Conservation (phyloP, 2,888 invertebrate genomes). For the Idaea dimidiata region DNA sequence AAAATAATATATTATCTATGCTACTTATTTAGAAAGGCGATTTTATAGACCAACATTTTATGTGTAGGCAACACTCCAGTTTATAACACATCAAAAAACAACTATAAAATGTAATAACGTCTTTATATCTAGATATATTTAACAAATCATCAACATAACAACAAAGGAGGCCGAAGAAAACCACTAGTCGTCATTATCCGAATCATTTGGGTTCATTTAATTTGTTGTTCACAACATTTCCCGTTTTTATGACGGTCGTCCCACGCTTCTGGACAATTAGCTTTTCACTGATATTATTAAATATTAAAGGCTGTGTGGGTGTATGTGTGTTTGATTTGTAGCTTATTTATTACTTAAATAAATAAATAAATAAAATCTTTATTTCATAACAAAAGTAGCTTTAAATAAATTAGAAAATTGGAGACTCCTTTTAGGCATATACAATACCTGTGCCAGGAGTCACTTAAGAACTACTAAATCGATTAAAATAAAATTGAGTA, state of each 20-base stretch:
- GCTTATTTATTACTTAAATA: too few species aligned
- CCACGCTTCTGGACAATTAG: conserved; percentile 52
- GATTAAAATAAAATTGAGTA: too few species aligned
- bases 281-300: conserved; percentile 21
- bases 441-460: too few species aligned
- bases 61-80: not conserved
- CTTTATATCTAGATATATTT: not conserved
- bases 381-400: too few species aligned
- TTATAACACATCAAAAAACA: not conserved
- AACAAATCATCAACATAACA: conserved; percentile 8
- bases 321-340: not conserved
- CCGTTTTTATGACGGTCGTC: conserved; percentile 42
- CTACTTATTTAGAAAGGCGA: too few species aligned
- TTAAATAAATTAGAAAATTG: too few species aligned
- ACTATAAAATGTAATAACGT: not conserved
- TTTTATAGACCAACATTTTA: too few species aligned
- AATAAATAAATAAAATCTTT: too few species aligned
- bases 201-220: conserved; percentile 52
- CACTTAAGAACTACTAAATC: too few species aligned
- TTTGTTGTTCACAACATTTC: conserved; percentile 51
- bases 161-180: conserved; percentile 11
- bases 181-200: conserved; percentile 43
- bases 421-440: too few species aligned
- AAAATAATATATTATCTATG: too few species aligned
- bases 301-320: not conserved